These are phyloP conservation scores for Micromussa lordhowensis DNA, from an alignment of 92 coral and sea anemone genomes.

Conservation along the genomic window DNA sequence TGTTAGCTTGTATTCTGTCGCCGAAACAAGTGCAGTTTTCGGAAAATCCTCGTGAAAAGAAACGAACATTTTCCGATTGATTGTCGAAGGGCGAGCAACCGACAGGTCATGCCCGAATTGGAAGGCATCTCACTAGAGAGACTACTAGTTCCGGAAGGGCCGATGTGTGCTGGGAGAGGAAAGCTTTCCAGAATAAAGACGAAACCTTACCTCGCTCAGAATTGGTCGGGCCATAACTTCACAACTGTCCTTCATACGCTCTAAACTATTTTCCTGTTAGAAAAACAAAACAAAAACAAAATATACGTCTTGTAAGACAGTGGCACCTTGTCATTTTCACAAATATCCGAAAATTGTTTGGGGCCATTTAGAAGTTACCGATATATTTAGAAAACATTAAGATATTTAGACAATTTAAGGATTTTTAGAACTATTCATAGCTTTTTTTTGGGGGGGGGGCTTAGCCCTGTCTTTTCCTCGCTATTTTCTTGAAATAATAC, in stretches of 20 bases:
- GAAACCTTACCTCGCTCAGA: conserved; percentile 5
- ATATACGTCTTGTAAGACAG: neutral
- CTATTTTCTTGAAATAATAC: no score
- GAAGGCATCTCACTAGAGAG: neutral
- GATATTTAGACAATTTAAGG: no score
- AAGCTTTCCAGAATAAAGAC: no score
- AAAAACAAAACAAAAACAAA: neutral
- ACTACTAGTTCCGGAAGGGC: neutral
- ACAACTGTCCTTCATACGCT: neutral
- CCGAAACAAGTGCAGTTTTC: neutral
- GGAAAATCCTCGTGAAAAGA: neutral
- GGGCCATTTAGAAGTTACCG: no score
- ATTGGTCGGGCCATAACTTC: conserved; percentile 16
- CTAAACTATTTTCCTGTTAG: neutral
- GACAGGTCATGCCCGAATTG: neutral
- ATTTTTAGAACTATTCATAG: no score
- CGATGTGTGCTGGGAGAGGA: neutral
- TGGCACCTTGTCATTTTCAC: no score
- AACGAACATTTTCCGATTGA: neutral
- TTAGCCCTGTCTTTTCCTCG: no score
- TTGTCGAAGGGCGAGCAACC: neutral
- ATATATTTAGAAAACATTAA: no score
- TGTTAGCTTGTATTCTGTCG: neutral
- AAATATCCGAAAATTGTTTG: no score
- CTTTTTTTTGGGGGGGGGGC: no score